phyloP scores from a whole-genome alignment of 2,113 vertebrate species.

The Prinia subflava region DNA sequence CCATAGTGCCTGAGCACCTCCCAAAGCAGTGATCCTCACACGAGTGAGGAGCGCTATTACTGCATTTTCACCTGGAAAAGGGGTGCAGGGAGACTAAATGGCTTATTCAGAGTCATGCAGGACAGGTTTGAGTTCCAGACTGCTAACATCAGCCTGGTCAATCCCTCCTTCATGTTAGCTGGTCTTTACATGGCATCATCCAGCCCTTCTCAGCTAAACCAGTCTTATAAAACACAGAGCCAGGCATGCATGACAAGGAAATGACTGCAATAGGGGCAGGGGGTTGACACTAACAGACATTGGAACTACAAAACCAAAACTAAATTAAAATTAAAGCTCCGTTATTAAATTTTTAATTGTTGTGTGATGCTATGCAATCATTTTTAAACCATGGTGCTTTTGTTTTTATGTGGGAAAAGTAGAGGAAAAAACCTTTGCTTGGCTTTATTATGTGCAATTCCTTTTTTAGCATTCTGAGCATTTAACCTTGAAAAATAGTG shows the following conservation, averaged over 20 bases:
- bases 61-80: background rate
- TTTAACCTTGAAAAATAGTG: slow-evolving; percentile 79
- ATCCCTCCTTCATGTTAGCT: background rate
- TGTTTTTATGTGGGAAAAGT: slow-evolving; percentile 25
- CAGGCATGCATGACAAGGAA: background rate
- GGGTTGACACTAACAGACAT: background rate
- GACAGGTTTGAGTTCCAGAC: background rate
- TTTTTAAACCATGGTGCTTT: slow-evolving; percentile 42
- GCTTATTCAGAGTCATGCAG: background rate
- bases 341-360: slow-evolving; percentile 68
- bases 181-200: background rate
- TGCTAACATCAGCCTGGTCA: background rate
- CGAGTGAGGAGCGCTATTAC: background rate
- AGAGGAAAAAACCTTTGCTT: slow-evolving; percentile 32
- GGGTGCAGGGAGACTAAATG: background rate
- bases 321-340: slow-evolving; percentile 68
- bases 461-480: slow-evolving; percentile 74
- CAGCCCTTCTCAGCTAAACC: background rate
- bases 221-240: background rate
- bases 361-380: slow-evolving; percentile 1
- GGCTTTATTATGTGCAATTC: slow-evolving; percentile 64
- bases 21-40: background rate
- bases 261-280: background rate
- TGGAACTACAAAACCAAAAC: slow-evolving; percentile 16
- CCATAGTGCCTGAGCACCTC: background rate